Evolutionary conservation across 2,113 vertebrate genomes (phyloP).

Genomic region (Chamaetylas fuelleborni): DNA sequence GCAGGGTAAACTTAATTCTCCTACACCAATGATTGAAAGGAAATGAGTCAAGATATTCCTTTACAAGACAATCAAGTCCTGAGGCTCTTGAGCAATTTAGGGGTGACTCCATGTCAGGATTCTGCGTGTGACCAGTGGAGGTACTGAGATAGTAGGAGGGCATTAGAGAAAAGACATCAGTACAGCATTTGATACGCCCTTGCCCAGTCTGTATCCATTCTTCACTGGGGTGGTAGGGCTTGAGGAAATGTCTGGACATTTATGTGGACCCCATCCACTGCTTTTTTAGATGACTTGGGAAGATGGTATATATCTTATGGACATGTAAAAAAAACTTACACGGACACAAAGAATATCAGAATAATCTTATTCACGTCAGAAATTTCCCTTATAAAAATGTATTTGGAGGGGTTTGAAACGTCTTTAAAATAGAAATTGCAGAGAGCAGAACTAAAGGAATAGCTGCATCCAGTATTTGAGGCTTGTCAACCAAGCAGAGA

Average conservation of each 20-base stretch:
- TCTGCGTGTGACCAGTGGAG: not conserved
- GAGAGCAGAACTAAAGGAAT: not conserved
- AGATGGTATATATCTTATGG: not conserved
- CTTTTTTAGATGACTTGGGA: not conserved
- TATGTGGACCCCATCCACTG: accelerated
- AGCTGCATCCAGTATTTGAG: not conserved
- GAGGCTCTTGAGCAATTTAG: not conserved
- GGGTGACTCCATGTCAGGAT: not conserved
- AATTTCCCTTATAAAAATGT: not conserved
- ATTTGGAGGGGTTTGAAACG: not conserved
- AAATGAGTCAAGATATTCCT: not conserved
- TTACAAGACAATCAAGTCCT: not conserved
- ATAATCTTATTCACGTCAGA: not conserved
- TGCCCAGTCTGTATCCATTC: not conserved
- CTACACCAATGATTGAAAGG: not conserved
- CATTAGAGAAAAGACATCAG: not conserved
- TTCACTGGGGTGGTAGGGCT: not conserved
- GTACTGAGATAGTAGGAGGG: not conserved
- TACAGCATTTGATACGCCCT: not conserved
- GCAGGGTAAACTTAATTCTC: not conserved
- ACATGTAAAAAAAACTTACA: not conserved
- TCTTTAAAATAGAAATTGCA: not conserved
- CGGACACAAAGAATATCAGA: not conserved
- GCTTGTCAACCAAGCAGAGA: not conserved
- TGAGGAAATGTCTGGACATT: not conserved